phyloP scores from a whole-genome alignment of 2,797 vertebrate species.

The Microctenopoma lineatum region DNA sequence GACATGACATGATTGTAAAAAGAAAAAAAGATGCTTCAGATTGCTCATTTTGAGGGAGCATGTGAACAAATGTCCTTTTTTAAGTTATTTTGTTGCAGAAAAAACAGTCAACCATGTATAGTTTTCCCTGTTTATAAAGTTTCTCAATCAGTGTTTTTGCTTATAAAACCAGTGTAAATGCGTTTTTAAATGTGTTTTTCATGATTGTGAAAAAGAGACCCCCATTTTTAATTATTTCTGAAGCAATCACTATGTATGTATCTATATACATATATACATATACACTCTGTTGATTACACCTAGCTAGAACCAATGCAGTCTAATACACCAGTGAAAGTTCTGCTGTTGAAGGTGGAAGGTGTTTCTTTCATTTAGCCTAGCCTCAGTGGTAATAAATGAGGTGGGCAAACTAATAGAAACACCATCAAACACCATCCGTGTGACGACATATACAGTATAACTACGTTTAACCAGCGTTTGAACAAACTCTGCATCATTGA shows the following conservation, averaged over 20 bases:
- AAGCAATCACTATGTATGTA: constrained; percentile 64
- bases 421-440: no score
- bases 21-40: constrained; percentile 68
- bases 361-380: neutral
- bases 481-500: neutral
- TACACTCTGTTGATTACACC: neutral
- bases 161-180: constrained; percentile 85
- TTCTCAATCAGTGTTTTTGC: constrained; percentile 84
- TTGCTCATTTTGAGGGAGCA: constrained; percentile 82
- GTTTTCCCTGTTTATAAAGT: constrained; percentile 81
- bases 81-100: constrained; percentile 76
- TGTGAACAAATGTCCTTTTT: constrained; percentile 80
- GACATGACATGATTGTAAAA: constrained; percentile 96
- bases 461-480: neutral
- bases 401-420: neutral
- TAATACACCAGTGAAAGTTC: neutral
- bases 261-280: constrained; percentile 19
- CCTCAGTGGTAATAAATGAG: neutral
- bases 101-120: constrained; percentile 78
- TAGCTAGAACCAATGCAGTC: neutral
- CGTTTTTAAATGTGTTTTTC: constrained; percentile 89
- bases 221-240: constrained; percentile 80
- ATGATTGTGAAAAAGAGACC: constrained; percentile 88
- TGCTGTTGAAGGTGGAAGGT: neutral
- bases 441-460: neutral